Conservation (phyloP, 2,113 vertebrate genomes). For the Choloepus hoffmanni region DNA sequence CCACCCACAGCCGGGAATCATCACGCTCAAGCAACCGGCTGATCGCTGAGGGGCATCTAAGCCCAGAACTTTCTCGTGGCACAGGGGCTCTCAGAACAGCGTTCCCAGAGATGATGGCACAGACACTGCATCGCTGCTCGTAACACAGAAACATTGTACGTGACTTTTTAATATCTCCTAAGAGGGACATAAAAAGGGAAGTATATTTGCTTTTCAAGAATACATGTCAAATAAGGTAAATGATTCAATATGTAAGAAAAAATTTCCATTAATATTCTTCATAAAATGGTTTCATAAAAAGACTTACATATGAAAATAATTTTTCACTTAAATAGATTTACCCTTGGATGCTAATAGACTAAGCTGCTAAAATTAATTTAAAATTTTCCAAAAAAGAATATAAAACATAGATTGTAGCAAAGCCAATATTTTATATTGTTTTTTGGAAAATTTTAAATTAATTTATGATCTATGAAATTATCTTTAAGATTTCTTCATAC, state of each 20-base stretch:
- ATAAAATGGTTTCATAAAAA: constrained; percentile 63
- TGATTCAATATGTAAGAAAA: constrained; percentile 67
- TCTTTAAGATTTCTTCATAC: constrained; percentile 72
- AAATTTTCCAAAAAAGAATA: constrained; percentile 34
- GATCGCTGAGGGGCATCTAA: too few species aligned
- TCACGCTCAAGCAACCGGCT: too few species aligned
- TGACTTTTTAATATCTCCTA: constrained; percentile 74
- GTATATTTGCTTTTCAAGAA: constrained; percentile 70
- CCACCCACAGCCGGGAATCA: too few species aligned
- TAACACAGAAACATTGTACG: constrained; percentile 67
- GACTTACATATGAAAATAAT: constrained; percentile 60
- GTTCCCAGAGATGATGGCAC: background rate
- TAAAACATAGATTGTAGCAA: background rate
- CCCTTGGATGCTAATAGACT: constrained; percentile 79
- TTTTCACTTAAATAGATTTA: constrained; percentile 74
- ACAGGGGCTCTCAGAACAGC: background rate
- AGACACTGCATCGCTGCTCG: constrained; percentile 18
- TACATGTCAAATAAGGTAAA: constrained; percentile 74
- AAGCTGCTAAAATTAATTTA: constrained; percentile 72
- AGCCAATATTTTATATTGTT: too few species aligned
- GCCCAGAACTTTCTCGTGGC: background rate
- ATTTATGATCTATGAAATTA: constrained; percentile 40
- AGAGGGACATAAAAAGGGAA: constrained; percentile 72
- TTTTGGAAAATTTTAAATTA: too few species aligned
- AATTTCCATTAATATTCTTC: constrained; percentile 74